These are phyloP conservation scores for Hystrix brachyura DNA, from an alignment of 2,113 vertebrate species.

Conservation along the genomic window DNA sequence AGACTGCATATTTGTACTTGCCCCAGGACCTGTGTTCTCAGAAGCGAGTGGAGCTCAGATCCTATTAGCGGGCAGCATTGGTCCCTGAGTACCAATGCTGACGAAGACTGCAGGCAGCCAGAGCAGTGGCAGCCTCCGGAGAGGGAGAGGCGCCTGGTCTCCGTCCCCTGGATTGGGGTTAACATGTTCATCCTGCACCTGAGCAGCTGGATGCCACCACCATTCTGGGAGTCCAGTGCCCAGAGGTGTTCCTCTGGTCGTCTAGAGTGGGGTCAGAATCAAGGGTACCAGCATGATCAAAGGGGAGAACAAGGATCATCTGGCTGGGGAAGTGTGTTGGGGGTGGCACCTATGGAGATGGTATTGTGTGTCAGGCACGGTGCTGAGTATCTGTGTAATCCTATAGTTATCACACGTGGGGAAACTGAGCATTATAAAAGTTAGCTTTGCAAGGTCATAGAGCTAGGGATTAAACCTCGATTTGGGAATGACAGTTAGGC, in stretches of 20 bases:
- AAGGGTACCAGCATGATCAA: background rate
- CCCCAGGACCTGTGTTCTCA: background rate
- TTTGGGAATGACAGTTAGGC: background rate
- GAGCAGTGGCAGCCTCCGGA: no score
- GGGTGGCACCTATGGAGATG: background rate
- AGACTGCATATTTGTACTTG: background rate
- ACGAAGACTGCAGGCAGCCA: no score
- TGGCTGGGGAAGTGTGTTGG: rapidly evolving
- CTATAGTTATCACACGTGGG: background rate
- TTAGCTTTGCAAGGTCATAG: background rate
- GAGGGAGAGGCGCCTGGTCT: background rate
- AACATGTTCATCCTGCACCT: rapidly evolving
- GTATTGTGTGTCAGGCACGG: background rate
- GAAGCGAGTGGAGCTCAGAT: background rate
- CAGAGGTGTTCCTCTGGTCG: background rate
- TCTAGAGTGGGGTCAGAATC: background rate
- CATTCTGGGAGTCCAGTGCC: background rate
- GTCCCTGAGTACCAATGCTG: no score
- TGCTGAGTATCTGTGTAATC: background rate
- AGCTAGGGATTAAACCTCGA: background rate
- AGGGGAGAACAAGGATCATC: background rate
- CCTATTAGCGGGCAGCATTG: background rate
- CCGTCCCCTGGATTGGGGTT: background rate
- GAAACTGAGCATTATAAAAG: background rate
- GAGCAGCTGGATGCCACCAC: background rate